These are phyloP conservation scores for Ictalurus furcatus DNA, from an alignment of 2,113 vertebrate species.

Conservation along the genomic window DNA sequence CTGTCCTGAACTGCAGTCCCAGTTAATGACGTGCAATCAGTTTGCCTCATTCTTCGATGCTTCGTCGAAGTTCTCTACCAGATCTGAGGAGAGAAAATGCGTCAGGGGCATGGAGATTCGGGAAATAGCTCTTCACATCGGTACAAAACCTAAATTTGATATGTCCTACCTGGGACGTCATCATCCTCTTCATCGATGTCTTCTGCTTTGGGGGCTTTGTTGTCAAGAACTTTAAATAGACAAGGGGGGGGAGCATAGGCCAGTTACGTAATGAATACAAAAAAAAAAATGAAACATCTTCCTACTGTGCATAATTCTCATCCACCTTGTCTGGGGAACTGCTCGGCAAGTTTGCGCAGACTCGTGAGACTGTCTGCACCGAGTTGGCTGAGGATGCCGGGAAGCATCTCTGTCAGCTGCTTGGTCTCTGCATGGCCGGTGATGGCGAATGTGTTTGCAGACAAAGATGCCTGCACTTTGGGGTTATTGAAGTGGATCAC, in stretches of 20 bases:
- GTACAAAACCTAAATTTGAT: background rate
- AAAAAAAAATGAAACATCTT: background rate
- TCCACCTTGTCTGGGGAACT: conserved; percentile 94
- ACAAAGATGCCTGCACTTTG: conserved; percentile 97
- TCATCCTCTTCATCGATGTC: conserved; percentile 98
- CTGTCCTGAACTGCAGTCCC: conserved; percentile 59
- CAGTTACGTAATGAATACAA: background rate
- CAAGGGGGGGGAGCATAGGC: background rate
- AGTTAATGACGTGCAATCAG: conserved; percentile 66
- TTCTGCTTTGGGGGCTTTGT: conserved; percentile 93
- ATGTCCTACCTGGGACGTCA: conserved; percentile 87
- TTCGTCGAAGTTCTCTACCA: conserved; percentile 98
- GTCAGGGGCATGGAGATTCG: background rate
- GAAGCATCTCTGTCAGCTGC: conserved; percentile 98
- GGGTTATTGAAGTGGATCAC: conserved; percentile 99
- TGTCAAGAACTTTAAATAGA: conserved; percentile 75
- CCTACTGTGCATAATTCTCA: background rate
- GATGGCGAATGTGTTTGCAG: conserved; percentile 97
- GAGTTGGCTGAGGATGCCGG: conserved; percentile 97
- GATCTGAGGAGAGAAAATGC: conserved; percentile 72
- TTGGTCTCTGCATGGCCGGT: conserved; percentile 96
- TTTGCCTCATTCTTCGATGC: conserved; percentile 98
- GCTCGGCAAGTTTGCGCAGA: conserved; percentile 94
- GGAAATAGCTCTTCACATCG: background rate
- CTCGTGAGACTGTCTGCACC: conserved; percentile 97